A percentile compares a stretch with the other conserved stretches of the same genome.
phyloP scores from a whole-genome alignment of 2,888 invertebrate species.

The Cordilura impudica region DNA sequence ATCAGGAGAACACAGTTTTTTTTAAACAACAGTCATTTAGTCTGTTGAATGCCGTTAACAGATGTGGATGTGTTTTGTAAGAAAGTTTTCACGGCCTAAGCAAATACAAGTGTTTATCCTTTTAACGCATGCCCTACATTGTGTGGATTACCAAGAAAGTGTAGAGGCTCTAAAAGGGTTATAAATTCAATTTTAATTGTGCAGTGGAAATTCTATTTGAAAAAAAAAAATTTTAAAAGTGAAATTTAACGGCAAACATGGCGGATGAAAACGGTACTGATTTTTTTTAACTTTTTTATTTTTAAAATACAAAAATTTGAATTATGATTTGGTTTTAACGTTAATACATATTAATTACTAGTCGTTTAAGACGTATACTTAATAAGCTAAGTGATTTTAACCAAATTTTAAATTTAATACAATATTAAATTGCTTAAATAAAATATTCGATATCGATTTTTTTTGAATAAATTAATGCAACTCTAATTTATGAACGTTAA shows the following conservation, averaged over 20 bases:
- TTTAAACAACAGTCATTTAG: slow-evolving; percentile 64
- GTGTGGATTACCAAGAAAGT: slow-evolving; percentile 2
- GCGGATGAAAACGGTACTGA: slow-evolving; percentile 64
- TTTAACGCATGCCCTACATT: slow-evolving; percentile 6
- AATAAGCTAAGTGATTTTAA: too few relatives aligned
- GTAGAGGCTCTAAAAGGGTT: neutral
- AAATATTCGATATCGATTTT: too few relatives aligned
- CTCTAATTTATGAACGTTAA: too few relatives aligned
- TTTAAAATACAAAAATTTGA: too few relatives aligned
- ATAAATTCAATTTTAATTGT: neutral
- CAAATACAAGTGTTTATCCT: slow-evolving; percentile 10
- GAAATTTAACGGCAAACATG: slow-evolving; percentile 44
- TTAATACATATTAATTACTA: too few relatives aligned
- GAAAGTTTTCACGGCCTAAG: neutral
- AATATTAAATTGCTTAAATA: too few relatives aligned
- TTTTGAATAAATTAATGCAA: too few relatives aligned
- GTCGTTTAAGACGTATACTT: too few relatives aligned
- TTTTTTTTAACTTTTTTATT: neutral
- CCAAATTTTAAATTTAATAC: too few relatives aligned
- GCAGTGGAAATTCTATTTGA: neutral
- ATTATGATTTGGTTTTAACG: too few relatives aligned
- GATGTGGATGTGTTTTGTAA: slow-evolving; percentile 67
- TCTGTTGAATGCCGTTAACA: slow-evolving; percentile 71
- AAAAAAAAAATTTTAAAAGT: neutral
- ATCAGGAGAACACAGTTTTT: slow-evolving; percentile 36